Percentiles rank a stretch among this genome's conserved stretches.
These are phyloP conservation scores for Drosophila kepulauana DNA, from an alignment of 1,140 invertebrate genomes.

Conservation along the genomic window DNA sequence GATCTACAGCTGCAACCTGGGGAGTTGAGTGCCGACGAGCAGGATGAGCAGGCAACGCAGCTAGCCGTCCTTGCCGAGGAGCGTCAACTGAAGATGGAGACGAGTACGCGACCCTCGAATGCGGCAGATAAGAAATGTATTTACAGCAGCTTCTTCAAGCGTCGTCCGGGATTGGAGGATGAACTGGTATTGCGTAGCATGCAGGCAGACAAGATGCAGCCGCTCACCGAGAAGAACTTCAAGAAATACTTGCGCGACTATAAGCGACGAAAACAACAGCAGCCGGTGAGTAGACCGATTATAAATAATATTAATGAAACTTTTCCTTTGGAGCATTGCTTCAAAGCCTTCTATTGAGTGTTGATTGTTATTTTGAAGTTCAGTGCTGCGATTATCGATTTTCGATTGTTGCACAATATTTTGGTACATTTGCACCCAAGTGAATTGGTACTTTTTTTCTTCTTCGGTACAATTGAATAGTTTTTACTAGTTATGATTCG, in stretches of 20 bases:
- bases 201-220: conserved; percentile 58
- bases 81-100: conserved; percentile 39
- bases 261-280: conserved; percentile 87
- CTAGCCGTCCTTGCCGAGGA: conserved; percentile 35
- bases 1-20: conserved; percentile 83
- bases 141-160: conserved; percentile 77
- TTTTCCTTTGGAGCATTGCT: neutral
- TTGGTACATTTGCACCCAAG: too few species aligned
- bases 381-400: too few species aligned
- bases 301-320: neutral
- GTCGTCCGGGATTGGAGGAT: conserved; percentile 59
- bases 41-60: conserved; percentile 46
- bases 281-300: conserved; percentile 85
- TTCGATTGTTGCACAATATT: too few species aligned
- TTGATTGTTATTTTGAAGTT: too few species aligned
- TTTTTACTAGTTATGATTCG: too few species aligned
- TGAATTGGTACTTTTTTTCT: too few species aligned
- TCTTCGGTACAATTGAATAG: too few species aligned
- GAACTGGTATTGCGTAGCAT: conserved; percentile 63
- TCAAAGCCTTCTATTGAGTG: too few species aligned
- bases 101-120: conserved; percentile 55
- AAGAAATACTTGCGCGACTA: conserved; percentile 88
- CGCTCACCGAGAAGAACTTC: conserved; percentile 88
- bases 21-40: conserved; percentile 77
- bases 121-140: conserved; percentile 76